Conservation (phyloP, 2,888 invertebrate species). For the Drosophila nigritarsus region DNA sequence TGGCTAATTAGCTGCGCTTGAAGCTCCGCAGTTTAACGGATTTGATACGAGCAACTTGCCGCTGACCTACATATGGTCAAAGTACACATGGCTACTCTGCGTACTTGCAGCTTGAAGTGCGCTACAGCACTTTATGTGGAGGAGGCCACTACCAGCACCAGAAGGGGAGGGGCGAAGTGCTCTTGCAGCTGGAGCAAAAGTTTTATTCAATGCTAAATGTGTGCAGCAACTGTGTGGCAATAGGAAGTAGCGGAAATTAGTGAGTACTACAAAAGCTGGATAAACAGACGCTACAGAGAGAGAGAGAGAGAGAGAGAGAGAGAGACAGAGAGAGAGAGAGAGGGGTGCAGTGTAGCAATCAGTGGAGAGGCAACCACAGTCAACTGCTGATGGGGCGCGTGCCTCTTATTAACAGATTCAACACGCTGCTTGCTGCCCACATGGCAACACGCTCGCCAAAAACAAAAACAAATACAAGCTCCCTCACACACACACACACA, state of each 20-base stretch:
- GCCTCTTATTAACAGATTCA: slow-evolving; percentile 75
- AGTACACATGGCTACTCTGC: background rate
- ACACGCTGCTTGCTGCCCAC: slow-evolving; percentile 50
- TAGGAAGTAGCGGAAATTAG: slow-evolving; percentile 9
- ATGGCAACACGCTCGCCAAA: slow-evolving; percentile 19
- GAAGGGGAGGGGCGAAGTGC: background rate
- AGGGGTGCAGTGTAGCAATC: background rate
- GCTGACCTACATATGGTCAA: slow-evolving; percentile 53
- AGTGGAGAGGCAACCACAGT: slow-evolving; percentile 34
- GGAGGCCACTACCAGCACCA: background rate
- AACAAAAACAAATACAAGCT: slow-evolving; percentile 10
- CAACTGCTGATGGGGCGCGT: slow-evolving; percentile 70
- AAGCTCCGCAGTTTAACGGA: slow-evolving; percentile 51
- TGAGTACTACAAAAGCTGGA: slow-evolving; percentile 6
- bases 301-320: background rate
- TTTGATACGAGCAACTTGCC: slow-evolving; percentile 30
- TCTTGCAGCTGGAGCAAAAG: slow-evolving; percentile 32
- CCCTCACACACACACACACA: slow-evolving; percentile 8
- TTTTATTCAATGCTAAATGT: slow-evolving; percentile 56
- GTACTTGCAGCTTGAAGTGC: slow-evolving; percentile 50
- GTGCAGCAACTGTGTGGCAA: slow-evolving; percentile 3
- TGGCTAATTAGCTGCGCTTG: slow-evolving; percentile 70
- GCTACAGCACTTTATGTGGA: slow-evolving; percentile 63
- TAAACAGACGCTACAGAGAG: background rate
- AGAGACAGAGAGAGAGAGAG: background rate